A percentile compares a stretch with the other conserved stretches of the same genome.
Evolutionary conservation across 2,888 invertebrate species (phyloP).

Genomic region (Erannis defoliaria): DNA sequence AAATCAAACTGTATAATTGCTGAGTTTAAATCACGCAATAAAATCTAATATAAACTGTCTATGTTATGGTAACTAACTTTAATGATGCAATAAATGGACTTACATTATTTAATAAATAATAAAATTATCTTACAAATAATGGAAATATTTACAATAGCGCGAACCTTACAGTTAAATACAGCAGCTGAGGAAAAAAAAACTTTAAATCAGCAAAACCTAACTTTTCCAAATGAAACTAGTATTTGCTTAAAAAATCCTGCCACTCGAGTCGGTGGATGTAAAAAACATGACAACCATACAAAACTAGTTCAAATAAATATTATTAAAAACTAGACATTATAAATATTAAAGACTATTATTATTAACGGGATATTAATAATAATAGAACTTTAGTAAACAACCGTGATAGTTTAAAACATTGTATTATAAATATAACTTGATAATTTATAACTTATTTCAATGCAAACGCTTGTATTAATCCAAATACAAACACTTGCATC

Average conservation of each 20-base stretch:
- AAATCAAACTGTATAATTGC: constrained; percentile 46
- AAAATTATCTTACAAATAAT: constrained; percentile 63
- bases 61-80: constrained; percentile 53
- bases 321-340: too few relatives aligned
- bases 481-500: constrained; percentile 1
- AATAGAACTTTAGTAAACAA: too few relatives aligned
- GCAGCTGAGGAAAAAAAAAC: constrained; percentile 14
- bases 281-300: background rate
- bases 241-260: background rate
- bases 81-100: constrained; percentile 55
- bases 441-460: background rate
- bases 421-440: too few relatives aligned
- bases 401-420: too few relatives aligned
- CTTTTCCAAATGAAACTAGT: constrained; percentile 6
- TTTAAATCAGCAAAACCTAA: constrained; percentile 22
- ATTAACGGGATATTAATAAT: too few relatives aligned
- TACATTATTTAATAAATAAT: constrained; percentile 50
- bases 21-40: constrained; percentile 23
- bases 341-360: too few relatives aligned
- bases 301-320: too few relatives aligned
- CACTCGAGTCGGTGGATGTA: constrained; percentile 30
- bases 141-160: constrained; percentile 73
- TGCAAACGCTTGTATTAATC: constrained; percentile 15
- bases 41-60: constrained; percentile 38
- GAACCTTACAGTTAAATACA: constrained; percentile 51